Conservation (phyloP, 2,797 vertebrate genomes). For the Hoplostethus mediterraneus region DNA sequence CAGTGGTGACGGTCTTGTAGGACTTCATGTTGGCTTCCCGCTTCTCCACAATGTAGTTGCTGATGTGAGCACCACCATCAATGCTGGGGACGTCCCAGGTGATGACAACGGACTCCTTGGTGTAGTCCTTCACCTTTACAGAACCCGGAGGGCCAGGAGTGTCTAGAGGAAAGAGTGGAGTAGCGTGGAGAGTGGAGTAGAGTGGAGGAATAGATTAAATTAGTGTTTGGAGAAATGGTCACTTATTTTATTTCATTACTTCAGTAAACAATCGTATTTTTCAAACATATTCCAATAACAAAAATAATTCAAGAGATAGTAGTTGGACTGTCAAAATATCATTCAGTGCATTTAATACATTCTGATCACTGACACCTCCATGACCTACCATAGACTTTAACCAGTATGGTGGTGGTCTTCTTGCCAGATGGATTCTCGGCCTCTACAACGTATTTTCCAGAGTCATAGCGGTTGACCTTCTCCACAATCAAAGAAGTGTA, state of each 20-base stretch:
- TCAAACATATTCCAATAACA: too few species aligned
- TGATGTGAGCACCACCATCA: slow-evolving; percentile 96
- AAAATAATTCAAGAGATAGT: too few species aligned
- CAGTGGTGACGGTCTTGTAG: slow-evolving; percentile 96
- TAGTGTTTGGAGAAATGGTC: not conserved
- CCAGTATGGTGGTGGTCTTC: slow-evolving; percentile 92
- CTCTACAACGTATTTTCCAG: slow-evolving; percentile 96
- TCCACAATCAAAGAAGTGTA: slow-evolving; percentile 92
- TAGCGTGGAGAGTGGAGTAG: not conserved
- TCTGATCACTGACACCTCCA: not conserved
- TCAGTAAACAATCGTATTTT: not conserved
- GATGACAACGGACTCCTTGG: slow-evolving; percentile 96
- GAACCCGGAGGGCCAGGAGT: slow-evolving; percentile 94
- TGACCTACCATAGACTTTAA: slow-evolving; percentile 96
- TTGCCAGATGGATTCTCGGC: slow-evolving; percentile 99
- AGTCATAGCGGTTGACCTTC: slow-evolving; percentile 95
- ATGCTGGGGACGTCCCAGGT: slow-evolving; percentile 96
- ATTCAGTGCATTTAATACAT: too few species aligned
- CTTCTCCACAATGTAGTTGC: slow-evolving; percentile 97
- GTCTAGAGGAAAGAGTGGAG: slow-evolving; percentile 80
- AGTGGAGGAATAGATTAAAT: slow-evolving; percentile 1
- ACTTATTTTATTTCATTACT: not conserved
- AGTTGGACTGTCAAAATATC: too few species aligned
- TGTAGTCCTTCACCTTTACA: slow-evolving; percentile 96
- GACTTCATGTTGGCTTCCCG: slow-evolving; percentile 98